Base-by-base conservation (phyloP, 2,113 vertebrate species). In the Mirza zaza region DNA sequence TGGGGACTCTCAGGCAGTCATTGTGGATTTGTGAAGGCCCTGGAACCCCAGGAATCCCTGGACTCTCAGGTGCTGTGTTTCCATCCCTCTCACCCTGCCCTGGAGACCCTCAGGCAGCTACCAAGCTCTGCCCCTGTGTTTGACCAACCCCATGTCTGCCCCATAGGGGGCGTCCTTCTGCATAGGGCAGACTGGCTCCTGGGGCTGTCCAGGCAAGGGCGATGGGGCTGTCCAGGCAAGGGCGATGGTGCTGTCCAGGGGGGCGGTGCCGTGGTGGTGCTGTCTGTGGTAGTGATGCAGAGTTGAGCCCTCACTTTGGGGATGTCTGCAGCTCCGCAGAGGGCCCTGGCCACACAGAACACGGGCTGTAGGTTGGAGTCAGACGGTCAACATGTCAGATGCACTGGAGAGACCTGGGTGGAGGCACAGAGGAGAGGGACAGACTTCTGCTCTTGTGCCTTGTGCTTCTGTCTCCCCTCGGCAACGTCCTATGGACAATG, bases 241-340 rank as follows among this genome's bases (percentile, higher is more conserved):
- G 50, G 23, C 0, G 0, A 0, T 15, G 67, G 23, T 6, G 9
- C n/a, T 94, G 45, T 84, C 77, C 8, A 8, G 20, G 52, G 52
- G 52, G 52, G 52, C 52, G 17, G 52, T 5, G 15, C 18, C 52
- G 23, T 1, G 0, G 0, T 15, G 67, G 23, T 4, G 13, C n/a
- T 94, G 45, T 84, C 77, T 9, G 12, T 36, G 84, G 63, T 73
- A 25, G 84, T 70, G 55, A 73, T 13, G 50, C 5, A 9, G 45
- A 42, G 55, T 29, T 25, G 29, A 5, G 6, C 0, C 15, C n/a
- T 27, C 36, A 32, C 20, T 50, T 48, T 2, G 50, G 2, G 23
- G 18, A 25, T 3, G 9, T 90, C 70, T 13, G 21, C 42, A 52
- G 42, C 15, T n/a, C 81, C 27, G 21, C 1, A 18, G 18, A 55